phyloP scores from a whole-genome alignment of 2,113 vertebrate species.

The Leuciscus idus region DNA sequence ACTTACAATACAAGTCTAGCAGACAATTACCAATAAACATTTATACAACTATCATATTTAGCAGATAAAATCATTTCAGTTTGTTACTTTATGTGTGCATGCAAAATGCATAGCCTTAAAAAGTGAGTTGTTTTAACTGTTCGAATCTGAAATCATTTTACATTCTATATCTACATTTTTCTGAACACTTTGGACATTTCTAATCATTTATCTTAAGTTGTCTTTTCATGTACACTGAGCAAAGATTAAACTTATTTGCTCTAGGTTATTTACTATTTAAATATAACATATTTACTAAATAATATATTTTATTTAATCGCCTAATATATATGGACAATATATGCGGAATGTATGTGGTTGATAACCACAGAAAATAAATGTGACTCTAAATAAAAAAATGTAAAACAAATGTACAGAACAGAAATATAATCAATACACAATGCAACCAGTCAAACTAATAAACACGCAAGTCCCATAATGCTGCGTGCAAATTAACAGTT shows the following conservation, averaged over 20 bases:
- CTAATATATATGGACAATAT: neutral
- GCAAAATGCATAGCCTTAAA: neutral
- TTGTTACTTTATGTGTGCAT: neutral
- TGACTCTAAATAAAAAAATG: neutral
- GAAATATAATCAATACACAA: neutral
- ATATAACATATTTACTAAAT: neutral
- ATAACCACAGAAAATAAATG: neutral
- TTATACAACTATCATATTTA: neutral
- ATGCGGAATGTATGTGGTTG: neutral
- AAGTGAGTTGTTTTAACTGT: neutral
- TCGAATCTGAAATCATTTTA: neutral
- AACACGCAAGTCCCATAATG: neutral
- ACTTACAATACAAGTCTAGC: neutral
- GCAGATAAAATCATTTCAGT: neutral
- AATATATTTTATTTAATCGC: neutral
- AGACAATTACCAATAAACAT: neutral
- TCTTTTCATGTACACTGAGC: neutral
- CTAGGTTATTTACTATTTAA: neutral
- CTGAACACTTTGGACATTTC: neutral
- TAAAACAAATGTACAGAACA: neutral
- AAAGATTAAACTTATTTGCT: neutral
- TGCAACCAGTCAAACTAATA: neutral
- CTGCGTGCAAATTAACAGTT: neutral
- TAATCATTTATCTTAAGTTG: neutral
- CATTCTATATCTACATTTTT: neutral